Base-by-base conservation (phyloP, 1,140 invertebrate species). In the Sesamia nonagrioides region DNA sequence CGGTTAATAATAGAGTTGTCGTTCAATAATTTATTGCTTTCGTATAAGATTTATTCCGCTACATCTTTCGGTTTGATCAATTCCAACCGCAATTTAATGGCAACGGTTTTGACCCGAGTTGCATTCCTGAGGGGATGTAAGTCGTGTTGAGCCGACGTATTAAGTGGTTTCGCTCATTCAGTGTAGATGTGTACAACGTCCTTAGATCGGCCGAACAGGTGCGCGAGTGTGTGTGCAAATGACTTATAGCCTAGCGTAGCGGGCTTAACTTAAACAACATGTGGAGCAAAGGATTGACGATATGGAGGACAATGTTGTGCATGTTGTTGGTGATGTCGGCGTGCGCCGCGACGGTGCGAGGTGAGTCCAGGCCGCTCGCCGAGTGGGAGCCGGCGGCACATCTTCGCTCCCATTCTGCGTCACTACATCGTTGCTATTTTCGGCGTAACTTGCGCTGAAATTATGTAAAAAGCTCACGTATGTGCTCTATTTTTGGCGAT, bases 301-400 rank as follows among this genome's bases (percentile, higher is more conserved):
- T 94, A 90, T 95, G 95, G 95, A 94, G 94, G 92, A 92, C 91
- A 92, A 89, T 89, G 86, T 91, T 95, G 92, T 95, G 93, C 91
- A 86, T 91, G 82, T 86, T 95, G 89, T 88, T 94, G 80, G 88
- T 90, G 79, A 90, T 89, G 84, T 89, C 92, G 82, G 87, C 92
- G 86, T 87, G 94, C 80, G 90, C 93, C 83, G 84, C 87, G 75
- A 84, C 86, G 75, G 91, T 91, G 83, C 86, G 92, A 93, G 95
- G 95, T 95, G 90, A 92, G 89, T 88, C 79, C 79, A 68, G 68
- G 68, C 35, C 63, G 69, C 82, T 75, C 78, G 74, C 74, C 84
- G 78, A 84, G 89, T 87, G 88, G 88, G 82, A 83, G 80, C 82
- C 77, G 78, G 80, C 75, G 61, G 77, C 86, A 81, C 69, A 77